Conservation (phyloP, 2,888 invertebrate species). For the Aphidius colemani region DNA sequence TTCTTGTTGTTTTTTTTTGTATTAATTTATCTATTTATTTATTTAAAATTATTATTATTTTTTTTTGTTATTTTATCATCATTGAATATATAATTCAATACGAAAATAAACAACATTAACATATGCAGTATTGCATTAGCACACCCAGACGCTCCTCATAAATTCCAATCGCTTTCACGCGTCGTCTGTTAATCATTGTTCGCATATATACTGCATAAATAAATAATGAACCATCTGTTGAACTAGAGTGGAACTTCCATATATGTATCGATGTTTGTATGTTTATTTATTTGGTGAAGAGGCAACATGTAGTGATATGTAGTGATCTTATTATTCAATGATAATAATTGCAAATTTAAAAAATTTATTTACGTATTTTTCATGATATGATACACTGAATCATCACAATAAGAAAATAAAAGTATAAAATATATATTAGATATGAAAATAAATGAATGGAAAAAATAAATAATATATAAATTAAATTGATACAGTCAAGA, state of each 20-base stretch:
- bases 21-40: no score
- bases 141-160: slow-evolving; percentile 39
- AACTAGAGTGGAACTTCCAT: slow-evolving; percentile 17
- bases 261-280: slow-evolving; percentile 9
- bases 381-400: no score
- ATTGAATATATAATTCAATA: background rate
- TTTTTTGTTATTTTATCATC: no score
- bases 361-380: no score
- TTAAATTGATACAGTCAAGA: no score
- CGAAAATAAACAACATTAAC: slow-evolving; percentile 30
- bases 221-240: slow-evolving; percentile 32
- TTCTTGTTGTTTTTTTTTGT: no score
- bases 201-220: slow-evolving; percentile 31
- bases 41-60: no score
- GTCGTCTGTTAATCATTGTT: slow-evolving; percentile 39
- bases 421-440: background rate
- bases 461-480: slow-evolving; percentile 12
- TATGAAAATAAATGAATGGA: slow-evolving; percentile 8
- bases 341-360: no score
- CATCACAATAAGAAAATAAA: background rate
- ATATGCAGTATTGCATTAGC: slow-evolving; percentile 33
- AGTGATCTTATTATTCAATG: no score
- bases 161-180: slow-evolving; percentile 41
- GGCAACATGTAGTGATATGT: no score
- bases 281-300: no score